Evolutionary conservation across 2,888 invertebrate genomes (phyloP).

Genomic region (Cantharis rufa): DNA sequence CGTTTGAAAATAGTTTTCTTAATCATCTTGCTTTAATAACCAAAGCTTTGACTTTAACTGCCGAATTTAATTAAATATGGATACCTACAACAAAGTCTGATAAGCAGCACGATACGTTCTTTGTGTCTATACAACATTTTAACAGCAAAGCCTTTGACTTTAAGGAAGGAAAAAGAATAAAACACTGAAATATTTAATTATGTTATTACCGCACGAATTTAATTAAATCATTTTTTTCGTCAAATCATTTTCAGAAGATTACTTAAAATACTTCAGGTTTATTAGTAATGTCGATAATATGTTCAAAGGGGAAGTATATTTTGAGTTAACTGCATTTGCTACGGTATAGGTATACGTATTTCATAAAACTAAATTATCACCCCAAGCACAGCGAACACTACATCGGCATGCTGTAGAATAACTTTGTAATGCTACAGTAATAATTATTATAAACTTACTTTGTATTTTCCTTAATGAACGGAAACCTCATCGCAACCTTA

Average conservation of each 20-base stretch:
- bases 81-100: neutral
- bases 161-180: neutral
- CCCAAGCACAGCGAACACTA: neutral
- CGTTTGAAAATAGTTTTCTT: neutral
- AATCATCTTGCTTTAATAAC: neutral
- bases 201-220: neutral
- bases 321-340: neutral
- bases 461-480: neutral
- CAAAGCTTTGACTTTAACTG: neutral
- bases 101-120: neutral
- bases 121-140: neutral
- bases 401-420: neutral
- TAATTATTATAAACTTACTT: neutral
- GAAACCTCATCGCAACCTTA: neutral
- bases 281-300: neutral
- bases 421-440: neutral
- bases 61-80: neutral
- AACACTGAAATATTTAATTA: neutral
- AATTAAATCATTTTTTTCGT: neutral
- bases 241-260: neutral
- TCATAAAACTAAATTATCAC: neutral
- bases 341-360: neutral
- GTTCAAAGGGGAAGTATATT: neutral
- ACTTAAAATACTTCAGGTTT: neutral
- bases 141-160: neutral